A percentile compares a stretch with the other conserved stretches of the same genome.
phyloP scores from a whole-genome alignment of 1,140 invertebrate species.

The Pseudachorutes palmiensis region DNA sequence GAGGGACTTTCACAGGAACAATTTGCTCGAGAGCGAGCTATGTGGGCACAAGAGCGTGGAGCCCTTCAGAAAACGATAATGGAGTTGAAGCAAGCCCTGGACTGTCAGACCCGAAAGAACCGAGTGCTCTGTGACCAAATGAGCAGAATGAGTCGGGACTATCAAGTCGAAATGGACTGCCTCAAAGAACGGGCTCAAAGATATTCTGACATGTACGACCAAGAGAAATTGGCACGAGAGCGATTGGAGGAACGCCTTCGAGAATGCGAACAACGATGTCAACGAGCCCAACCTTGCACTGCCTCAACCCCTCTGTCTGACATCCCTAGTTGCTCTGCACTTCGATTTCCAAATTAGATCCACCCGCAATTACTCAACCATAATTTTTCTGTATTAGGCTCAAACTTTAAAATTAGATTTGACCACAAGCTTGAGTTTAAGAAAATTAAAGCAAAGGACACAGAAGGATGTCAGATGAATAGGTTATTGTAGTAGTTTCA shows the following conservation, averaged over 20 bases:
- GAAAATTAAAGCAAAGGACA: too few relatives aligned
- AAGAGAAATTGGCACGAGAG: constrained; percentile 10
- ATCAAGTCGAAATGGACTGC: constrained; percentile 32
- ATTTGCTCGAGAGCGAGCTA: background rate
- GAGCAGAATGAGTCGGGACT: constrained; percentile 18
- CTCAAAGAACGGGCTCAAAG: constrained; percentile 18
- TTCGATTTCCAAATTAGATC: too few relatives aligned
- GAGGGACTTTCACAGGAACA: too few relatives aligned
- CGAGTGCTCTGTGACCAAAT: constrained; percentile 28
- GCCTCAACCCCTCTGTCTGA: too few relatives aligned
- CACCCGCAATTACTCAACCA: too few relatives aligned
- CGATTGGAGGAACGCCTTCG: background rate
- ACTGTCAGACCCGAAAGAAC: constrained; percentile 20
- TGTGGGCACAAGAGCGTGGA: background rate
- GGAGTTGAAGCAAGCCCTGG: constrained; percentile 9
- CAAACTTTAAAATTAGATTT: too few relatives aligned
- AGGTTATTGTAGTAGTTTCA: constrained; percentile 31
- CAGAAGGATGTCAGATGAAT: too few relatives aligned
- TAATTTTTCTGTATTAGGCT: too few relatives aligned
- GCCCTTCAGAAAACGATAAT: constrained; percentile 11
- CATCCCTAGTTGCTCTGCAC: too few relatives aligned
- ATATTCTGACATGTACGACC: constrained; percentile 21
- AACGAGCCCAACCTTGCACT: too few relatives aligned
- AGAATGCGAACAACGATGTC: constrained; percentile 18
- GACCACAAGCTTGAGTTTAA: too few relatives aligned